A percentile compares a stretch with the other conserved stretches of the same genome.
Conservation (phyloP, 2,888 invertebrate genomes). For the Pristionchus entomophagus region DNA sequence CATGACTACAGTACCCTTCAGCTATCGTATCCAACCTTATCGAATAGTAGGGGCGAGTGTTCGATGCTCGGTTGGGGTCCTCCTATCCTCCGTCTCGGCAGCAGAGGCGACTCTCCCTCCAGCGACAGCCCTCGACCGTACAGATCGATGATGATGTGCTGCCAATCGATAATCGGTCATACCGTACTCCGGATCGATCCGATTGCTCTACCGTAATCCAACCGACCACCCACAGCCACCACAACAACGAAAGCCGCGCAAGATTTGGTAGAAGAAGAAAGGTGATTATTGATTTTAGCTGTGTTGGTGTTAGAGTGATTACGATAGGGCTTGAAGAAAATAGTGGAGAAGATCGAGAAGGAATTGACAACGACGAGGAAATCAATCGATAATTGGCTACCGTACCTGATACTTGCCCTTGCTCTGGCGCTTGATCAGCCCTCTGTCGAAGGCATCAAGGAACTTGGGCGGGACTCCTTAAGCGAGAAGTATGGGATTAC, state of each 20-base stretch:
- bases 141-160: slow-evolving; percentile 65
- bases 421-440: slow-evolving; percentile 73
- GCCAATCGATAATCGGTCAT: slow-evolving; percentile 33
- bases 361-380: not conserved
- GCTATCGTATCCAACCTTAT: slow-evolving; percentile 64
- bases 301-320: not conserved
- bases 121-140: slow-evolving; percentile 74
- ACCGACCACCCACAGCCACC: not conserved
- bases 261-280: not conserved
- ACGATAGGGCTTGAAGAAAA: not conserved
- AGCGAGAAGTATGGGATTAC: not conserved
- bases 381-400: slow-evolving; percentile 1
- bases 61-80: slow-evolving; percentile 74
- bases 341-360: not conserved
- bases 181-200: too few relatives aligned
- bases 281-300: not conserved
- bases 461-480: slow-evolving; percentile 55
- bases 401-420: slow-evolving; percentile 75
- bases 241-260: not conserved
- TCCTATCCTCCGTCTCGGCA: slow-evolving; percentile 66
- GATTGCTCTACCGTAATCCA: slow-evolving; percentile 2
- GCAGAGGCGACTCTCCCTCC: slow-evolving; percentile 70
- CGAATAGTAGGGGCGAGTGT: slow-evolving; percentile 72
- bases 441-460: slow-evolving; percentile 72
- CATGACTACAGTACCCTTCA: not conserved